These are phyloP conservation scores for Calephelis perditalis DNA, from an alignment of 2,888 invertebrate genomes.

Conservation along the genomic window DNA sequence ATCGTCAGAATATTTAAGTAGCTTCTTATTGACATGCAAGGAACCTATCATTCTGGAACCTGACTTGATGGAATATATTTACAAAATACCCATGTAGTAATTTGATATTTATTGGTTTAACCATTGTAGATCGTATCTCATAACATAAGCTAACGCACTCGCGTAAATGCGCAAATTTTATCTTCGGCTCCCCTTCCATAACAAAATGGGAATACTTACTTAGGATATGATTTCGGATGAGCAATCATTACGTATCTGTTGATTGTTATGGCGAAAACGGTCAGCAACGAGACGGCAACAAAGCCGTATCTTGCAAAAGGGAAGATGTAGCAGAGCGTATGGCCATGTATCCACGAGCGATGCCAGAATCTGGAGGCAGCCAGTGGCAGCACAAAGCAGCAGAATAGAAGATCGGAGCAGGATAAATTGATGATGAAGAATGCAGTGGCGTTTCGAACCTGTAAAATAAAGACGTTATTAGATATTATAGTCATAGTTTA, in stretches of 20 bases:
- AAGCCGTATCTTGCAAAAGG: constrained; percentile 86
- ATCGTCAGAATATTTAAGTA: no score
- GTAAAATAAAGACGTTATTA: constrained; percentile 35
- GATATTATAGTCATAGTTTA: no score
- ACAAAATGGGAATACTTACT: constrained; percentile 69
- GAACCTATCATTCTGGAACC: no score
- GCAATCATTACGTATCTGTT: constrained; percentile 91
- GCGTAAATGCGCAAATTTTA: no score
- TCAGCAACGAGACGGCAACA: constrained; percentile 87
- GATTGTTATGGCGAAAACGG: constrained; percentile 87
- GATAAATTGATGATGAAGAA: constrained; percentile 91
- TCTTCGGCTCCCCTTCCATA: no score
- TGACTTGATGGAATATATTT: no score
- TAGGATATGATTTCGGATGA: constrained; percentile 86
- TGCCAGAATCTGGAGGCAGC: constrained; percentile 87
- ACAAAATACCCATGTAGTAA: no score
- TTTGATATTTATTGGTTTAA: no score
- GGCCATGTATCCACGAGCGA: constrained; percentile 84
- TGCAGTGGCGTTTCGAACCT: constrained; percentile 90
- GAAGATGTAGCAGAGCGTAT: constrained; percentile 83
- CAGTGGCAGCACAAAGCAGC: constrained; percentile 88
- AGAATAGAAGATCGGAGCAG: constrained; percentile 86
- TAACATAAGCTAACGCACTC: no score
- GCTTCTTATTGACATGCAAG: no score
- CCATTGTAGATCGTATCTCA: no score